Evolutionary conservation across 2,888 invertebrate genomes (phyloP).

Genomic region (Polyploca ridens): DNA sequence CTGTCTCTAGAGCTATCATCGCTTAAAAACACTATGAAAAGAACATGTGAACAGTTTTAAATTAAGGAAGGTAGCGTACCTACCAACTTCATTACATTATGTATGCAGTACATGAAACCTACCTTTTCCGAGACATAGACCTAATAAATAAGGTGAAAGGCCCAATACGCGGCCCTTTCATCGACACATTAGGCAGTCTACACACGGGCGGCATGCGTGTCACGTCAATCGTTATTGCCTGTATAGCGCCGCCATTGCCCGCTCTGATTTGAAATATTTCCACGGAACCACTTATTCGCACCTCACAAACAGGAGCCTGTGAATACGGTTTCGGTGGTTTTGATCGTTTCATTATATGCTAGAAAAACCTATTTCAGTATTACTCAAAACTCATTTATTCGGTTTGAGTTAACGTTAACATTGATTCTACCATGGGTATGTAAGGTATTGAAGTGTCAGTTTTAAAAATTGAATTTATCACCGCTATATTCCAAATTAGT

Average conservation of each 20-base stretch:
- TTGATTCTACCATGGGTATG: background rate
- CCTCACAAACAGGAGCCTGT: constrained; percentile 61
- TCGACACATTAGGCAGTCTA: constrained; percentile 71
- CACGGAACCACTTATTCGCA: constrained; percentile 83
- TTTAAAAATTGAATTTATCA: too few species aligned
- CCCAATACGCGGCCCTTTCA: constrained; percentile 61
- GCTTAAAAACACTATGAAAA: background rate
- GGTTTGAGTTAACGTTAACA: too few species aligned
- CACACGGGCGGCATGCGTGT: constrained; percentile 73
- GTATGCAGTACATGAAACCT: constrained; percentile 41
- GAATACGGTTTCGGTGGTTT: constrained; percentile 45
- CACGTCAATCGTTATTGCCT: constrained; percentile 80
- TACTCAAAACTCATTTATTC: background rate
- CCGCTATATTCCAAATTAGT: too few species aligned
- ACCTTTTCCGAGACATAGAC: constrained; percentile 60
- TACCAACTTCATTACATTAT: constrained; percentile 25
- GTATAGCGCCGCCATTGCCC: constrained; percentile 64
- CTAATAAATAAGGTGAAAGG: constrained; percentile 73
- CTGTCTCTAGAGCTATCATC: background rate
- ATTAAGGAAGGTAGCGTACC: background rate
- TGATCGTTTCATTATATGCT: constrained; percentile 47
- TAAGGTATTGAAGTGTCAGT: background rate
- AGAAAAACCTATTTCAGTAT: background rate
- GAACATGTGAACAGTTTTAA: background rate
- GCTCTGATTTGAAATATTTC: constrained; percentile 83